A percentile compares a stretch with the other conserved stretches of the same genome.
Evolutionary conservation across 2,797 vertebrate species (phyloP).

Genomic region (Nothura maculosa): DNA sequence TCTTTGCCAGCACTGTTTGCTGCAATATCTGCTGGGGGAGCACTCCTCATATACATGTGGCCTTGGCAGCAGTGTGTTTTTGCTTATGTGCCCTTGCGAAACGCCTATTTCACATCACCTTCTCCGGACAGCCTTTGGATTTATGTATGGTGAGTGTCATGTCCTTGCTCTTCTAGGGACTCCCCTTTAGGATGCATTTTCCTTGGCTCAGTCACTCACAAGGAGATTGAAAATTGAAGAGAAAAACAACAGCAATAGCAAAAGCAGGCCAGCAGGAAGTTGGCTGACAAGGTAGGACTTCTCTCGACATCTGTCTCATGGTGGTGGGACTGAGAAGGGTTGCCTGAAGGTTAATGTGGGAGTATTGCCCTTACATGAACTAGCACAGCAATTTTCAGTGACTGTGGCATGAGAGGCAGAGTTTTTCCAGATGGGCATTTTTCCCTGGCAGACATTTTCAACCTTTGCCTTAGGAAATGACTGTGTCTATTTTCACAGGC

Average conservation of each 20-base stretch:
- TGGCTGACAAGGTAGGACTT: conserved; percentile 5
- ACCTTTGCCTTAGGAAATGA: conserved; percentile 38
- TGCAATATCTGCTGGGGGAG: neutral
- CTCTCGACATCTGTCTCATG: conserved; percentile 43
- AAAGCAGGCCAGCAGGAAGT: neutral
- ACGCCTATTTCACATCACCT: neutral
- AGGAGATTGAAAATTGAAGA: neutral
- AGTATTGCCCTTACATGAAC: conserved; percentile 39
- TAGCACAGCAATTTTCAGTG: conserved; percentile 38
- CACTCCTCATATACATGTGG: neutral
- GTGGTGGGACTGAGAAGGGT: neutral
- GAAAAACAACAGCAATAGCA: neutral
- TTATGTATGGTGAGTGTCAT: neutral
- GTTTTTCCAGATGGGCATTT: conserved; percentile 47
- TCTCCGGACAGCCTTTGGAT: neutral
- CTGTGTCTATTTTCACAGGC: conserved; percentile 43
- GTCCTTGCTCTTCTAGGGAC: neutral
- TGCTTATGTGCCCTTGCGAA: neutral
- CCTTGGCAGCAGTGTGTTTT: neutral
- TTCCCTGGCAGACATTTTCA: conserved; percentile 52
- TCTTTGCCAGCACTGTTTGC: neutral
- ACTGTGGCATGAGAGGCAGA: conserved; percentile 21
- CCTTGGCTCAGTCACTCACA: neutral
- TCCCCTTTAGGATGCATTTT: neutral
- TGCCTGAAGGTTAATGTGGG: neutral